phyloP scores from a whole-genome alignment of 1,140 invertebrate species.

The Nebria ingens region DNA sequence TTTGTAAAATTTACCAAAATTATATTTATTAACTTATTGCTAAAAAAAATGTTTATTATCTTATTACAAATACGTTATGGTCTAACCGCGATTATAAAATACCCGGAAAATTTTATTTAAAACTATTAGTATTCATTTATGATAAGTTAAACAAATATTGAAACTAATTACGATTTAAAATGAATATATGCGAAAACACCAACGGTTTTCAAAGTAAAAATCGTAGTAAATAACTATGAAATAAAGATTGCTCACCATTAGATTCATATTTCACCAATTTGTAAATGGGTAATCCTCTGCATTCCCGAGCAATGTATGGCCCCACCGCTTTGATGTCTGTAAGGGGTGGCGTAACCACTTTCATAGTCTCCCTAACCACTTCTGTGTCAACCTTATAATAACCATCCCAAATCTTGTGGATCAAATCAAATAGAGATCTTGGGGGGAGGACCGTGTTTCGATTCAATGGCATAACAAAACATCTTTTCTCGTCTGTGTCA shows the following conservation, averaged over 20 bases:
- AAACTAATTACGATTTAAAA: no score
- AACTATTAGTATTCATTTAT: no score
- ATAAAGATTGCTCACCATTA: conserved; percentile 34
- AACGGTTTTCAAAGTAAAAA: no score
- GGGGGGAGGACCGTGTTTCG: conserved; percentile 65
- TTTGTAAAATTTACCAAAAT: no score
- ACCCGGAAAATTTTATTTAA: no score
- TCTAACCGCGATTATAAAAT: no score
- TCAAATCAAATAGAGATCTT: conserved; percentile 60
- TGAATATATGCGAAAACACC: no score
- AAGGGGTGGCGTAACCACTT: conserved; percentile 60
- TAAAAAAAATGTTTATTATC: no score
- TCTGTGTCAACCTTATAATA: conserved; percentile 76
- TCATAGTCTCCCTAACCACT: conserved; percentile 65
- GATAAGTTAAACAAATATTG: no score
- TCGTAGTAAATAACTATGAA: not conserved
- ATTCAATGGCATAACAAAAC: conserved; percentile 85
- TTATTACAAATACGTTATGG: no score
- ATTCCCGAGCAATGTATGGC: conserved; percentile 58
- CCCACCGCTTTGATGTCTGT: conserved; percentile 54
- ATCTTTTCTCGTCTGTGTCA: conserved; percentile 60
- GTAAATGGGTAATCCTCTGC: conserved; percentile 59
- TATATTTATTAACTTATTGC: no score
- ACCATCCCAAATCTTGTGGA: conserved; percentile 69
- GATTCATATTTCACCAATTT: conserved; percentile 53